Evolutionary conservation across 2,797 vertebrate genomes (phyloP).

Genomic region (Xyrichtys novacula): DNA sequence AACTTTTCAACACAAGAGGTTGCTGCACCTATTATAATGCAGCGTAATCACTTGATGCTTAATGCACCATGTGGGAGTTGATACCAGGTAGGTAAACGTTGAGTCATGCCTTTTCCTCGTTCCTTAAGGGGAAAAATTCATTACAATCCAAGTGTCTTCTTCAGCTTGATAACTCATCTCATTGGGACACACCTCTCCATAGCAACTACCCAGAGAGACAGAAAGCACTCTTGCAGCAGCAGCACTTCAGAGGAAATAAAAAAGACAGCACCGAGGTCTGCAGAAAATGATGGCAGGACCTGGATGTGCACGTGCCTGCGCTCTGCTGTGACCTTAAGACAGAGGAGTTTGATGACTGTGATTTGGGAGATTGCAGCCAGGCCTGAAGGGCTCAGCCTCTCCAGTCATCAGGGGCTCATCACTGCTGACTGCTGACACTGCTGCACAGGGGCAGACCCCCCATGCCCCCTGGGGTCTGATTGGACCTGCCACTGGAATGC

Average conservation of each 20-base stretch:
- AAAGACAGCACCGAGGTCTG: slow-evolving; percentile 14
- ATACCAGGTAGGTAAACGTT: slow-evolving; percentile 1
- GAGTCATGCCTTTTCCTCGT: slow-evolving; percentile 28
- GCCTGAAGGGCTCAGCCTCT: slow-evolving; percentile 48
- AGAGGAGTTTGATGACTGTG: slow-evolving; percentile 55
- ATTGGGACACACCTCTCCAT: slow-evolving; percentile 41
- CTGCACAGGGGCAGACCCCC: slow-evolving; percentile 39
- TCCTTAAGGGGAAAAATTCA: slow-evolving; percentile 21
- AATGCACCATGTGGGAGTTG: slow-evolving; percentile 15
- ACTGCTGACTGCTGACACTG: slow-evolving; percentile 54
- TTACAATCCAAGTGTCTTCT: slow-evolving; percentile 26
- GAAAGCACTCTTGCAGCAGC: slow-evolving; percentile 23
- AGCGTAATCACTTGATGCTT: not conserved
- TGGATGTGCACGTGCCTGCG: slow-evolving; percentile 33
- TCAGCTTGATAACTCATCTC: slow-evolving; percentile 38
- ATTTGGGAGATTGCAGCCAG: slow-evolving; percentile 61
- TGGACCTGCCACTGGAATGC: slow-evolving; percentile 64
- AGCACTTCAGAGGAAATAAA: slow-evolving; percentile 15
- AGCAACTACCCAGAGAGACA: slow-evolving; percentile 36
- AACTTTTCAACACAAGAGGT: no score
- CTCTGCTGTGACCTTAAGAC: slow-evolving; percentile 54
- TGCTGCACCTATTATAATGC: not conserved
- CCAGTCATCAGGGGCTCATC: slow-evolving; percentile 64
- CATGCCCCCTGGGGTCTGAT: slow-evolving; percentile 40
- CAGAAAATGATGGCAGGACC: slow-evolving; percentile 35